Conservation (phyloP, 2,888 invertebrate species). For the Arge pagana region DNA sequence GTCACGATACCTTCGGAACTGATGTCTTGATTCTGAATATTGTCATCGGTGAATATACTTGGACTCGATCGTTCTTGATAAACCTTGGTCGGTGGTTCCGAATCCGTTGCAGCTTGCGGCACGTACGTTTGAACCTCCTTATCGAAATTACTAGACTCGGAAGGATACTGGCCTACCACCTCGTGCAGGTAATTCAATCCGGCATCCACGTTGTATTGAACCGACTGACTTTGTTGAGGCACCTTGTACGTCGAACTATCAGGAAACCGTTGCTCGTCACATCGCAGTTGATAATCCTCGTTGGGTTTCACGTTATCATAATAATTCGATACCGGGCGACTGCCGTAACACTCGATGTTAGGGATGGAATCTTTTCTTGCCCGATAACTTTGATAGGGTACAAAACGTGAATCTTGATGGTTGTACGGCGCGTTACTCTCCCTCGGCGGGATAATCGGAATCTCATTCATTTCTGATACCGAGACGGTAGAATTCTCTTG, state of each 20-base stretch:
- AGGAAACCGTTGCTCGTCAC: slow-evolving; percentile 6
- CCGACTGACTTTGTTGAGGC: slow-evolving; percentile 1
- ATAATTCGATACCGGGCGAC: slow-evolving; percentile 2
- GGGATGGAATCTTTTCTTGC: not conserved
- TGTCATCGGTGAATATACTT: slow-evolving; percentile 40
- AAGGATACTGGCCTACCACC: too few relatives aligned
- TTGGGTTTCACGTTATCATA: slow-evolving; percentile 3
- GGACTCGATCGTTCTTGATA: slow-evolving; percentile 23
- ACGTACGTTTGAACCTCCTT: slow-evolving; percentile 11
- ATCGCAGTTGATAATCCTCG: not conserved
- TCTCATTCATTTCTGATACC: too few relatives aligned
- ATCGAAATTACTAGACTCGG: slow-evolving; percentile 1
- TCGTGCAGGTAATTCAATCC: too few relatives aligned
- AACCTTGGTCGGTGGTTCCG: slow-evolving; percentile 7
- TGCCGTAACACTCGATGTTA: not conserved
- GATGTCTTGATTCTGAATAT: slow-evolving; percentile 53
- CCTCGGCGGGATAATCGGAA: too few relatives aligned
- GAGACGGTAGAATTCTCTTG: too few relatives aligned
- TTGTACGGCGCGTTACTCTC: not conserved
- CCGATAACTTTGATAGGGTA: slow-evolving; percentile 13
- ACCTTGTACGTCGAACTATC: not conserved
- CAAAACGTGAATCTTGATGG: slow-evolving; percentile 4
- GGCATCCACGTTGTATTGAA: not conserved
- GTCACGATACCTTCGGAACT: slow-evolving; percentile 51
- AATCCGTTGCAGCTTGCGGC: slow-evolving; percentile 2